Percentiles rank a stretch among this genome's conserved stretches.
phyloP scores from a whole-genome alignment of 2,888 invertebrate species.

The Oscheius sp. region DNA sequence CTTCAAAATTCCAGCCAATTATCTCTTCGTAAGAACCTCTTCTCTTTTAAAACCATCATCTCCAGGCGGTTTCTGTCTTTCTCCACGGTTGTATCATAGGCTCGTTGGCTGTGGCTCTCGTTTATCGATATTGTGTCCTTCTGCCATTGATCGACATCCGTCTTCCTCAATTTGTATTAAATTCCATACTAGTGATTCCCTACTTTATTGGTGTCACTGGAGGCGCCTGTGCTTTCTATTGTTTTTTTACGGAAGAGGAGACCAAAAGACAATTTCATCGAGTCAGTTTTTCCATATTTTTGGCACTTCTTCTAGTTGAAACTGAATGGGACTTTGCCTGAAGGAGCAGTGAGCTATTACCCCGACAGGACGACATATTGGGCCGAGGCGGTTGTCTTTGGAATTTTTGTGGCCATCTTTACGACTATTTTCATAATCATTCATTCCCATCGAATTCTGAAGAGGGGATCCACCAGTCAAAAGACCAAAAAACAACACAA shows the following conservation, averaged over 20 bases:
- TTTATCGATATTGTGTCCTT: constrained; percentile 1
- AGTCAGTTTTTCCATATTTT: neutral
- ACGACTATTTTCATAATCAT: neutral
- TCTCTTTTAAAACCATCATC: neutral
- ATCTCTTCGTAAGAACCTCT: neutral
- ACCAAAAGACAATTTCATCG: neutral
- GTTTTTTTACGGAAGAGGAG: neutral
- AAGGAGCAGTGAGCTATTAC: no score
- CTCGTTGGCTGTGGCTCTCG: neutral
- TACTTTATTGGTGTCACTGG: neutral
- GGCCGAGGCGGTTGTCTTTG: no score
- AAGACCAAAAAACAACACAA: neutral
- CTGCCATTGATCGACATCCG: neutral
- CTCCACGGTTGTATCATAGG: neutral
- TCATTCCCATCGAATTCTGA: constrained; percentile 1
- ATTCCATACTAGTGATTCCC: neutral
- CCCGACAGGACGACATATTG: no score
- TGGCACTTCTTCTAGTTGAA: neutral
- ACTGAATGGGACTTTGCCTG: neutral
- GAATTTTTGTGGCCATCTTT: no score
- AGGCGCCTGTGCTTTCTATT: neutral
- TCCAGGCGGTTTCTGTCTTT: neutral
- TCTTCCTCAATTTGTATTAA: neutral
- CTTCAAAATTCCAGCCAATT: neutral
- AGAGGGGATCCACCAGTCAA: neutral